These are phyloP conservation scores for Ispidina lecontei DNA, from an alignment of 2,797 vertebrate genomes.

Conservation along the genomic window DNA sequence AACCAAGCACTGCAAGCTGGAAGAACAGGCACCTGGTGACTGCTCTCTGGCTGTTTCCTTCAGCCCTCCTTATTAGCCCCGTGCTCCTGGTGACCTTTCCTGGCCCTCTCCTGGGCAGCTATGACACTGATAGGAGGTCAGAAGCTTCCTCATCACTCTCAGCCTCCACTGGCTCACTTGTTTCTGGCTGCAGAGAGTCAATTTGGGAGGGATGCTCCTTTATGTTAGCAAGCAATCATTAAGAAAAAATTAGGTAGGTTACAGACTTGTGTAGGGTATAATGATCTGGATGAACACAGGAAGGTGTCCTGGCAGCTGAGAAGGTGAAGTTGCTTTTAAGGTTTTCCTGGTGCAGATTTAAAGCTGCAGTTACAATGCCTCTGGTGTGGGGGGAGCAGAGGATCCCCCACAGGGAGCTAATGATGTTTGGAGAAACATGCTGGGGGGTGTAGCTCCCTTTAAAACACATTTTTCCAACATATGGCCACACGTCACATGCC, in stretches of 20 bases:
- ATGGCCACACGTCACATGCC: accelerated
- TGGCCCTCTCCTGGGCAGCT: neutral
- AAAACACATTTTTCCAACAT: neutral
- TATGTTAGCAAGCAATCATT: constrained; percentile 10
- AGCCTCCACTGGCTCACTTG: neutral
- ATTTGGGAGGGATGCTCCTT: constrained; percentile 13
- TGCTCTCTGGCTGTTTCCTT: neutral
- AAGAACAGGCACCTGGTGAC: neutral
- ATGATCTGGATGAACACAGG: neutral
- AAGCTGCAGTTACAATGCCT: neutral
- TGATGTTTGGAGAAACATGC: neutral
- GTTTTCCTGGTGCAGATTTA: neutral
- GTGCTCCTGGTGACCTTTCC: neutral
- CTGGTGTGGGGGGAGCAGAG: neutral
- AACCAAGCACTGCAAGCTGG: neutral
- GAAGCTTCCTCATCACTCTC: neutral
- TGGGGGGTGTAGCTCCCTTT: neutral
- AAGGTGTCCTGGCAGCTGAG: neutral
- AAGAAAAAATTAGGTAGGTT: constrained; percentile 2
- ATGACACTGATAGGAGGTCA: neutral
- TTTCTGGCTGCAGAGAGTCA: neutral
- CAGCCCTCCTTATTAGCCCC: neutral
- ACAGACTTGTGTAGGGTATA: neutral
- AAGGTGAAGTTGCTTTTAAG: neutral
- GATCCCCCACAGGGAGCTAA: neutral